Base-by-base conservation (phyloP, 2,113 vertebrate species). In the Etheostoma cragini region DNA sequence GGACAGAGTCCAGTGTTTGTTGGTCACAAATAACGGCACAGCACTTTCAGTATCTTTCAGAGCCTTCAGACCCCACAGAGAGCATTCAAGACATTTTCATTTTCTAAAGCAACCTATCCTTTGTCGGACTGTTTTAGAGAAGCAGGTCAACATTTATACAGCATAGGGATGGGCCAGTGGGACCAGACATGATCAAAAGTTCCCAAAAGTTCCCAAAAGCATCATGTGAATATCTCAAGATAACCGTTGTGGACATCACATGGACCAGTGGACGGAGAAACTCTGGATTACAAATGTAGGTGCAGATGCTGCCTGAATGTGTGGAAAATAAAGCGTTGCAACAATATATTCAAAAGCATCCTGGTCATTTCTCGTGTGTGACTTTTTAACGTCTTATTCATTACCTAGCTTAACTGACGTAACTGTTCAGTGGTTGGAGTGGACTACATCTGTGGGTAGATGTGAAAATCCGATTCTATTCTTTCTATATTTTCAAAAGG, bases 401-500 rank as follows among this genome's bases (percentile, higher is more conserved):
- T 50, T 47, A 26, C 26, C 33, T 30, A 6, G 7, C 19, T 17
- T 11, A 42, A 42, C 38, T 38, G 10, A 38, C 38, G 8, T 45
- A 12, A 35, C 35, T 24, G 3, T 47, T 33, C 13, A 30, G 26
- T 5, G 17, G 7, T 24, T 47, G 52, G 47, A 16, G 64, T 46
- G 52, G 58, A 38, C 14, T 35, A 4, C 0, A 30, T 30, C 30
- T 30, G 47, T 66, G 53, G 66, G 12, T 22, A 22, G 52, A 30
- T 22, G 13, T 15, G 49, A 50, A 47, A 78, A 71, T 66, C 45
- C 16, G 22, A 58, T 52, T 33, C 1, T 30, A 33, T 58, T 47
- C 47, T 15, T 24, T 35, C 38, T 10, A 19, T 76, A 11, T 42
- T 42, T 82, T 70, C 65, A 76, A 81, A 81, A 75, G 66, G 62